Evolutionary conservation across 2,888 invertebrate genomes (phyloP), one percentile per base, ranked within the genome.

Genomic region (Crocallis elinguaria): DNA sequence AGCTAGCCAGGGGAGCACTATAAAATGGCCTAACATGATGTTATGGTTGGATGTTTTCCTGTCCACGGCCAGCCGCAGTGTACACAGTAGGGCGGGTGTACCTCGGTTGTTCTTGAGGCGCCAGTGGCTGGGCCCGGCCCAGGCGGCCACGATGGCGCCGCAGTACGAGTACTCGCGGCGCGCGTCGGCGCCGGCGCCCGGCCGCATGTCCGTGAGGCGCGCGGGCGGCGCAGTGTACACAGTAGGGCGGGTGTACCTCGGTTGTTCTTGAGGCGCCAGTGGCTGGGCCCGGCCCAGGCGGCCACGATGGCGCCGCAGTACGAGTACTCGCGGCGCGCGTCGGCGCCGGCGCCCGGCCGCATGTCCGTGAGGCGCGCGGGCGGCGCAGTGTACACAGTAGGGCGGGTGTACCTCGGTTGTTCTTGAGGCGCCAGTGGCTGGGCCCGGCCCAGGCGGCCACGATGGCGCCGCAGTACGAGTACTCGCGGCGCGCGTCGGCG

Each of bases 111-210:
- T 92, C 73, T 93, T 94, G 33, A 95, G 93, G 67, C 95, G 95
- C 97, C 97, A 97, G 83, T 97, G 96, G 33, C 94, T 90, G 21
- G 97, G 97, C 0, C 97, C 97, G 14, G 96, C 96, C 97, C 97
- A 97, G 62, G 94, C 90, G 61, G 82, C 77, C 72, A 77, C 93
- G 77, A 91, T 92, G 79, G 93, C 92, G 8, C 81, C 82, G 75
- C 92, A 86, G 85, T 95, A 96, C 0, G 95, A 95, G 84, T 96
- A 96, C 81, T 96, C 96, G 32, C 94, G 90, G 8, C 85, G 87
- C 23, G 92, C 79, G 68, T 88, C 91, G n/a, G 65, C 70, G 35
- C 90, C 80, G 52, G 83, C 88, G 21, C 77, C 77, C 0, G 94
- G 94, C 11, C 93, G 88, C 79, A 93, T 86, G 80, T 94, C 94